These are phyloP conservation scores for Agrilus cyanescens DNA, from an alignment of 2,888 invertebrate genomes.

Conservation along the genomic window DNA sequence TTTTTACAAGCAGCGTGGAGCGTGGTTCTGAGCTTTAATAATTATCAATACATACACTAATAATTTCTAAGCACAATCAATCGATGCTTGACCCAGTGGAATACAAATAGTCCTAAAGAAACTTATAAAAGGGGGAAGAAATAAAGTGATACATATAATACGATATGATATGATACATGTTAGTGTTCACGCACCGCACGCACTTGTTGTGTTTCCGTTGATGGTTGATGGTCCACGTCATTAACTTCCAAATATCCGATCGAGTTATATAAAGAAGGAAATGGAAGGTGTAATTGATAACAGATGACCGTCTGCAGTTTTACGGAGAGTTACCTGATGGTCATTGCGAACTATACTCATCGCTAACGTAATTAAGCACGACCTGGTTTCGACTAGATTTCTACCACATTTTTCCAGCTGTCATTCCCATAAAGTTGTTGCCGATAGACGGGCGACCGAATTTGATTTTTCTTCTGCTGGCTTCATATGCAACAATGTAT, in stretches of 20 bases:
- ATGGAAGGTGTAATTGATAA: slow-evolving; percentile 36
- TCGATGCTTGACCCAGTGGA: too few relatives aligned
- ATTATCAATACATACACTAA: too few relatives aligned
- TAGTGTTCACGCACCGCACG: too few relatives aligned
- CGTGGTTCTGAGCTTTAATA: too few relatives aligned
- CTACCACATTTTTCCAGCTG: slow-evolving; percentile 9
- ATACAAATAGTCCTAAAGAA: too few relatives aligned
- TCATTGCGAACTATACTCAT: slow-evolving; percentile 24
- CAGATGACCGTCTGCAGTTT: slow-evolving; percentile 28
- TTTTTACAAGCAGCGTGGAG: too few relatives aligned
- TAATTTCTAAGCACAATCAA: too few relatives aligned
- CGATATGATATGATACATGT: too few relatives aligned
- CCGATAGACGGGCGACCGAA: not conserved
- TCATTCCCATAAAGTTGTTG: not conserved
- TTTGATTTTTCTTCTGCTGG: not conserved
- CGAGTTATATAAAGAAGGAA: slow-evolving; percentile 33
- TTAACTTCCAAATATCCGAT: slow-evolving; percentile 32
- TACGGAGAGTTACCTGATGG: slow-evolving; percentile 18
- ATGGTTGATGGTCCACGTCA: slow-evolving; percentile 21
- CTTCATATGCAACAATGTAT: not conserved
- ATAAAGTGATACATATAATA: too few relatives aligned
- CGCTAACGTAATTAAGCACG: slow-evolving; percentile 29
- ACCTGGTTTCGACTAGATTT: slow-evolving; percentile 25
- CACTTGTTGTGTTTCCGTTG: not conserved
- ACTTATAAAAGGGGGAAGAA: too few relatives aligned